phyloP scores from a whole-genome alignment of 1,140 invertebrate species.

The Teleopsis dalmanni region DNA sequence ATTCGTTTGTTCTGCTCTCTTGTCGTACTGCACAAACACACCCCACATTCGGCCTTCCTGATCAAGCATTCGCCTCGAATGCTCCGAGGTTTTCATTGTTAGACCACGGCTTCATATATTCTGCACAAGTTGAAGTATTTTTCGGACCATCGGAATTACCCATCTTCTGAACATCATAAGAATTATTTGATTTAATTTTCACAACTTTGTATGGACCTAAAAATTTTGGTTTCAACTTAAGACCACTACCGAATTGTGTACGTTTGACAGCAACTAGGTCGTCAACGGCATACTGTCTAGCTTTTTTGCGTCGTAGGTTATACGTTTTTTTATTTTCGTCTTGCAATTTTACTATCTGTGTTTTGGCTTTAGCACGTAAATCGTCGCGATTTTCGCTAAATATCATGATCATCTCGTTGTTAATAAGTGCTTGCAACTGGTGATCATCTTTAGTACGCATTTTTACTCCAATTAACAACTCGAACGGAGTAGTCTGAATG shows the following conservation, averaged over 20 bases:
- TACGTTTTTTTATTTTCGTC: conserved; percentile 32
- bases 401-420: conserved; percentile 24
- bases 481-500: conserved; percentile 32
- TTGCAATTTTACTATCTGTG: conserved; percentile 31
- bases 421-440: conserved; percentile 17
- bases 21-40: neutral
- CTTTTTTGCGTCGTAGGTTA: conserved; percentile 16
- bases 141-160: conserved; percentile 2
- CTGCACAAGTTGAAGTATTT: neutral
- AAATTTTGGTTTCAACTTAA: conserved; percentile 34
- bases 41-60: conserved; percentile 4
- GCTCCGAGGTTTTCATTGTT: neutral
- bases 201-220: conserved; percentile 38
- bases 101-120: neutral
- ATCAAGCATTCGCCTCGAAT: no score
- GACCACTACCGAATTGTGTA: conserved; percentile 34
- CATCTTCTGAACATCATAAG: conserved; percentile 15
- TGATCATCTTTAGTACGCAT: conserved; percentile 26
- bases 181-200: conserved; percentile 19
- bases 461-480: conserved; percentile 30
- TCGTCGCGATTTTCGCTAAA: conserved; percentile 17
- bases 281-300: conserved; percentile 26
- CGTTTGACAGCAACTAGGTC: conserved; percentile 36
- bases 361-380: conserved; percentile 13
- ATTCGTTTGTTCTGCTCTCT: no score